These are phyloP conservation scores for Orthosia cruda DNA, from an alignment of 2,888 invertebrate genomes.

Conservation along the genomic window DNA sequence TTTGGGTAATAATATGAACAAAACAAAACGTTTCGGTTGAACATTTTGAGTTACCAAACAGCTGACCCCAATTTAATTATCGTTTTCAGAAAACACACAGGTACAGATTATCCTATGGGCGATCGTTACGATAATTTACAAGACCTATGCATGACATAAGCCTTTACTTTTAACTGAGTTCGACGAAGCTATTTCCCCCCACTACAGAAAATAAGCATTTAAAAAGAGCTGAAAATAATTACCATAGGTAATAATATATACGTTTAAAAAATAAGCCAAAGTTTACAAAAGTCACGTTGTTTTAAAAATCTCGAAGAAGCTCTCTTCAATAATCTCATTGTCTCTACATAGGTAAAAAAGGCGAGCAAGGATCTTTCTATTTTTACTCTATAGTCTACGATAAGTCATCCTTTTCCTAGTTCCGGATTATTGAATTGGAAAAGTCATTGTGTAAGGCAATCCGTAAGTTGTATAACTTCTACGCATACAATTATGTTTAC, in stretches of 20 bases:
- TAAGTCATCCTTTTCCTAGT: neutral
- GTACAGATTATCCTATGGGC: too few species aligned
- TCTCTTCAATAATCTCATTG: conserved; percentile 9
- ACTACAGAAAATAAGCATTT: neutral
- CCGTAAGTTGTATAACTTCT: neutral
- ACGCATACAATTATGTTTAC: neutral
- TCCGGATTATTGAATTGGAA: neutral
- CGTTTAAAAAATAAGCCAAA: conserved; percentile 3
- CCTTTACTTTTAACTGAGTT: too few species aligned
- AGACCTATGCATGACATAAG: too few species aligned
- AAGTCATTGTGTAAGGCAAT: neutral
- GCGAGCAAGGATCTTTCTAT: conserved; percentile 1
- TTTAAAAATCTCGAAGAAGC: neutral
- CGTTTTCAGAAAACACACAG: too few species aligned
- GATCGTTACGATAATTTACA: too few species aligned
- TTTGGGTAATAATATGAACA: too few species aligned
- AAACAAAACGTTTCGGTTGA: too few species aligned
- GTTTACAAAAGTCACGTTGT: neutral
- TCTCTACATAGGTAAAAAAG: neutral
- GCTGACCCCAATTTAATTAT: too few species aligned
- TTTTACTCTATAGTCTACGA: neutral
- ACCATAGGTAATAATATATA: neutral
- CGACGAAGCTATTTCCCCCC: too few species aligned
- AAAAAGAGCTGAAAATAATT: neutral
- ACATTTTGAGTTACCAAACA: too few species aligned